Percentiles rank a stretch among this genome's conserved stretches.
These are phyloP conservation scores for Centroberyx gerrardi DNA, from an alignment of 2,797 vertebrate species.

Conservation along the genomic window DNA sequence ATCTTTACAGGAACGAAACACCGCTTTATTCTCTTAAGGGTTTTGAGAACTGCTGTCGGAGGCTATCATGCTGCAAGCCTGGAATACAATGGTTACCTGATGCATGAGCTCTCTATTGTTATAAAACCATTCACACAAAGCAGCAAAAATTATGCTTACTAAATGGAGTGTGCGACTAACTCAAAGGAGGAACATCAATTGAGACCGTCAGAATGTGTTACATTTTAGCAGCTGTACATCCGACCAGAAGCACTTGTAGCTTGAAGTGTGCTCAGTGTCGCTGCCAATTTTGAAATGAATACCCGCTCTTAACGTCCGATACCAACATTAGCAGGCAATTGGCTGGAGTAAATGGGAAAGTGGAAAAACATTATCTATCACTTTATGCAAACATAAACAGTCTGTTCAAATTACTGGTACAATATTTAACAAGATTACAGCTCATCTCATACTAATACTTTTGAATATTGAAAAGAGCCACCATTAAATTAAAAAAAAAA, in stretches of 20 bases:
- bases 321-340: constrained; percentile 73
- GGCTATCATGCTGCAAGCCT: constrained; percentile 53
- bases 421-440: constrained; percentile 47
- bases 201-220: constrained; percentile 57
- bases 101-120: constrained; percentile 51
- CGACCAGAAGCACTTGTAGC: constrained; percentile 68
- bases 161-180: constrained; percentile 56
- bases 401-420: constrained; percentile 61
- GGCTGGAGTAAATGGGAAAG: constrained; percentile 68
- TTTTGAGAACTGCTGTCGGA: constrained; percentile 60
- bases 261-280: constrained; percentile 72
- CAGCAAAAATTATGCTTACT: constrained; percentile 45
- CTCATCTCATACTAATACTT: constrained; percentile 38
- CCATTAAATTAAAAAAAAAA: background rate
- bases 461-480: constrained; percentile 44
- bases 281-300: constrained; percentile 82
- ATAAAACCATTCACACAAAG: constrained; percentile 57
- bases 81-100: constrained; percentile 63
- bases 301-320: constrained; percentile 72
- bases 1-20: constrained; percentile 59
- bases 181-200: constrained; percentile 66
- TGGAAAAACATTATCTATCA: constrained; percentile 75
- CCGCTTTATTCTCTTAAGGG: constrained; percentile 63
- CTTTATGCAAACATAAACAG: constrained; percentile 77
- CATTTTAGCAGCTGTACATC: constrained; percentile 79